Conservation (phyloP, 2,113 vertebrate species). For the Embiotoca jacksoni region DNA sequence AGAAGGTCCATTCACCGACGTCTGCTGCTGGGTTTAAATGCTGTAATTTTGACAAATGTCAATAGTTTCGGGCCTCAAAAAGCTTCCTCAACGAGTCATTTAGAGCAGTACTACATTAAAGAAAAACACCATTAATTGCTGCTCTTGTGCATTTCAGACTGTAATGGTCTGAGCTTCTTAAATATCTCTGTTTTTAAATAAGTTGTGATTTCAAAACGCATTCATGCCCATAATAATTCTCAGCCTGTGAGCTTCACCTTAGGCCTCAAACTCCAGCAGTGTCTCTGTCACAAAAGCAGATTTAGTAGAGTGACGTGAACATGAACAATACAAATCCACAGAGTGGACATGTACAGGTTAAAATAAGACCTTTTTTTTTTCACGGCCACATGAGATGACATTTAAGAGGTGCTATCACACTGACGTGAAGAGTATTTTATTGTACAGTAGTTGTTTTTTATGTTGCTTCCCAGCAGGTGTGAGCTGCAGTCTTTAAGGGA, state of each 20-base stretch:
- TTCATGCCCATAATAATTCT: conserved; percentile 23
- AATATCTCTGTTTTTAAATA: conserved; percentile 9
- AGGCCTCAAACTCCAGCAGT: background rate
- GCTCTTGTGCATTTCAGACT: conserved; percentile 32
- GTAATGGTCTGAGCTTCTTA: background rate
- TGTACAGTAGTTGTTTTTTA: background rate
- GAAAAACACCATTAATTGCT: conserved; percentile 18
- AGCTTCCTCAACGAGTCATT: conserved; percentile 35
- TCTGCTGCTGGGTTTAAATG: conserved; percentile 36
- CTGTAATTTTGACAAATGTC: conserved; percentile 46
- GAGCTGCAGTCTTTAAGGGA: conserved; percentile 27
- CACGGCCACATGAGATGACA: background rate
- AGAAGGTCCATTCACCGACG: conserved; percentile 31
- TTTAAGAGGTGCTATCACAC: background rate
- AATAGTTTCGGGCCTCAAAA: conserved; percentile 38
- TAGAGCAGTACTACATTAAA: background rate
- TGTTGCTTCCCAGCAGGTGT: background rate
- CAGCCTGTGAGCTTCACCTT: background rate
- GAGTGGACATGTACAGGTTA: background rate
- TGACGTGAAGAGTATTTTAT: conserved; percentile 7
- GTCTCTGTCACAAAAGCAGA: conserved; percentile 5
- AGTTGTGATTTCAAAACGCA: conserved; percentile 9
- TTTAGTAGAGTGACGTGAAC: background rate
- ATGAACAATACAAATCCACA: conserved; percentile 4
- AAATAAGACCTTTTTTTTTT: background rate